Evolutionary conservation across 2,113 vertebrate genomes (phyloP), one percentile per base, ranked within the genome.

Genomic region (Thryonomys swinderianus): DNA sequence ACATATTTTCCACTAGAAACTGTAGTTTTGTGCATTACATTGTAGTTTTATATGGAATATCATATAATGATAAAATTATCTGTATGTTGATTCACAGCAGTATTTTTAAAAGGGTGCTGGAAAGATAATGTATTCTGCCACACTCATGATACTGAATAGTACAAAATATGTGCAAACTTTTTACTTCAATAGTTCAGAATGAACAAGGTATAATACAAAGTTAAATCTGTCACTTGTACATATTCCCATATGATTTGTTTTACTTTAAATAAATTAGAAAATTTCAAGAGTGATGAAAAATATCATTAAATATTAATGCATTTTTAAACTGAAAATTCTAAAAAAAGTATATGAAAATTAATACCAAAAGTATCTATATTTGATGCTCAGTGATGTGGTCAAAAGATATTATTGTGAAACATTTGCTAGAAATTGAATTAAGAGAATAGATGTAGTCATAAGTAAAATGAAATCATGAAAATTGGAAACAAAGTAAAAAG

Each of bases 401-500:
- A 74, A 95, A 95, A 85, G 12, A 42, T 6, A 34, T 11, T 4
- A 78, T 7, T 18, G 9, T 69, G 17, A 90, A 2, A 7, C 71
- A 57, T 95, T 81, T 85, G 48, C n/a, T 1, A 85, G 55, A 10
- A 3, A 53, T 51, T 73, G n/a, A 62, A 10, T 90, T 11, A 4
- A 45, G 12, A 62, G 25, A 23, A 79, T n/a, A 85, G 2, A 23
- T 13, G 4, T 2, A 51, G 4, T 61, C 16, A 89, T 2, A 66
- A 88, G 53, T 67, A 81, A 88, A 92, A 30, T 21, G 34, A 82
- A 88, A 61, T 34, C 61, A 48, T 87, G 32, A 80, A 94, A 32
- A 76, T 12, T 73, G 34, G 27, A 93, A 79, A 64, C 30, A 42
- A 17, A 21, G 10, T 88, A 90, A 85, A 62, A 86, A 34, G 30